Base-by-base conservation (phyloP, 2,888 invertebrate species). In the Oasisia sp. region DNA sequence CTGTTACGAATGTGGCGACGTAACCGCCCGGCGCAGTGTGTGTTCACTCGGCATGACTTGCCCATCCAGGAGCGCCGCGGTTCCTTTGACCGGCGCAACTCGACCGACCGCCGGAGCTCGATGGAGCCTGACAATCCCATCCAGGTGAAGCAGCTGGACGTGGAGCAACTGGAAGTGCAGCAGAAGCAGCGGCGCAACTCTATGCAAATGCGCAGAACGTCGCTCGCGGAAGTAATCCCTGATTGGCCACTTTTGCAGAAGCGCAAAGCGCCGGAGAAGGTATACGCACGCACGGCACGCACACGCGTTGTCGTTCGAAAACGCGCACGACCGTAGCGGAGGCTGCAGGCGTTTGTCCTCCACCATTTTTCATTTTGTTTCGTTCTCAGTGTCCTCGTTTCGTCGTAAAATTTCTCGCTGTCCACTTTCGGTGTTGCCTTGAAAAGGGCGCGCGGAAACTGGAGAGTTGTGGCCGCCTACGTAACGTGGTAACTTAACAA, bases 161-260 rank as follows among this genome's bases (percentile, higher is more conserved):
- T 94, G 27, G 93, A 94, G 44, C 92, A 93, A 27, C 89, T 94
- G 32, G 94, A 94, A 91, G 91, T 92, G 12, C 32, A 38, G 50
- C 94, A 93, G 89, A 93, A 91, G 74, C 92, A 93, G 58, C 92
- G 94, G 32, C 93, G 94, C 32, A 91, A 92, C 38, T 93, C 93
- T 89, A 95, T 95, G 95, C 92, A 92, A 45, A 32, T 56, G 91
- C 97, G 98, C 97, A 97, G 98, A 97, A 98, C 97, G 96, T 98
- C 98, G 96, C 97, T 98, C 97, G 98, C 98, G 96, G 99, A 99
- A 97, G 97, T 98, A 97, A 99, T 99, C 97, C 99, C 98, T 96
- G 99, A 99, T 97, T 99, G 99, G 98, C 99, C 99, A 96, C 98
- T 97, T 96, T 98, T 98, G 11, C 93, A 93, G 74, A 93, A 94